Base-by-base conservation (phyloP, 1,140 invertebrate genomes). In the Platorchestia sp. region DNA sequence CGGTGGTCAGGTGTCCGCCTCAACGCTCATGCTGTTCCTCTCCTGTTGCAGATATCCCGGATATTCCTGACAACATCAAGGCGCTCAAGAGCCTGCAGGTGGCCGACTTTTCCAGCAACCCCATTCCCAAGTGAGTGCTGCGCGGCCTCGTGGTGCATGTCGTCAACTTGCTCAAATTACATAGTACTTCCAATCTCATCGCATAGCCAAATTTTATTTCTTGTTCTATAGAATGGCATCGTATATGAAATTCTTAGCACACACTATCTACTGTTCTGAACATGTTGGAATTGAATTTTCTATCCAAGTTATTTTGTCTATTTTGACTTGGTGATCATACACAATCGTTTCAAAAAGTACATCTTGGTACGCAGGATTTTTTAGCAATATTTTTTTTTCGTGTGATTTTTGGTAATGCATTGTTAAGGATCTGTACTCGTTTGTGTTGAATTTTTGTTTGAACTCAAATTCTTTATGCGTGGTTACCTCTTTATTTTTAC, bases 31-130 rank as follows among this genome's bases (percentile, higher is more conserved):
- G n/a, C n/a, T n/a, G n/a, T 51, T 19, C 87, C 93, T 95, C 40
- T 95, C 36, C 59, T 75, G 36, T 93, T 98, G 42, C 98, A 99
- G 99, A 99, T 98, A 99, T 99, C 97, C 98, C 98, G 97, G 99
- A 99, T 97, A 99, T 99, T 97, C 99, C 99, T 95, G 99, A 99
- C 97, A 99, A 99, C 97, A 99, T 99, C 97, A 99, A 99, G 97
- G 98, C 99, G 97, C 98, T 99, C 97, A 98, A 98, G 96, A 98
- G 98, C 96, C 98, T 99, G 96, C 99, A 99, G 97, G 98, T 99
- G 97, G 98, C 99, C 96, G 99, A 99, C 97, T 99, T 99, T 97
- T 99, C 99, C 97, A 99, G 99, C 97, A 99, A 99, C 97, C 99
- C 99, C 86, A 99, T 99, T 97, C 98, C 98, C 96, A 98, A 97